Base-by-base conservation (phyloP, 1,140 invertebrate species). In the Aradophagus sp. region DNA sequence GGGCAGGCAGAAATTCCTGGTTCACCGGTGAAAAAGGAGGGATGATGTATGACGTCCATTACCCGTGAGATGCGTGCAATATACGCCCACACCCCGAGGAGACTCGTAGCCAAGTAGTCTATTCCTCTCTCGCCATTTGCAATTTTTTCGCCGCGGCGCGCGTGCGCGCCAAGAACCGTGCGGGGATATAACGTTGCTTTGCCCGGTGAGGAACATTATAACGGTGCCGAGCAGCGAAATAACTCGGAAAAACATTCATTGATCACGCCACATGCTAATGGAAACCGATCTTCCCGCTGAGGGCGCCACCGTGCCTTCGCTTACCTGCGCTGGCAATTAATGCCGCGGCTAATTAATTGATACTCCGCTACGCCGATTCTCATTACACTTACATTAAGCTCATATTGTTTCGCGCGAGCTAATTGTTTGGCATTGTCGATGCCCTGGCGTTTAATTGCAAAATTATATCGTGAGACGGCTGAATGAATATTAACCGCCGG, bases 21-120 rank as follows among this genome's bases (percentile, higher is more conserved):
- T 55, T 55, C 63, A 50, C 72, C 48, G 44, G 62, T 56, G 62
- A 66, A 66, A 50, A 66, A 56, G 71, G 53, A 76, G 74, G 68
- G 69, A 80, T 78, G 78, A 80, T 78, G 75, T 77, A 78, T 76
- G 75, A 65, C 69, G 70, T 77, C 78, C 76, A 78, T 78, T 80
- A 77, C 69, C 74, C 44, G 56, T 69, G 66, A 76, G 72, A 78
- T 74, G 77, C 76, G 70, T 75, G 71, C 77, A 76, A 80, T 67
- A 67, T 80, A 77, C 78, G 77, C 76, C 78, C 71, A 79, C 77
- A 76, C 76, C 77, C 76, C 52, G 76, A 77, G 72, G 72, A 74
- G 45, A 61, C 69, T 67, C 35, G 47, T 52, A 61, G 50, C 62
- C 48, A 62, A 62, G 69, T 73, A 73, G 69, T 66, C 69, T 67